A percentile compares a stretch with the other conserved stretches of the same genome.
These are phyloP conservation scores for Eristalis pertinax DNA, from an alignment of 2,888 invertebrate species.

Conservation along the genomic window DNA sequence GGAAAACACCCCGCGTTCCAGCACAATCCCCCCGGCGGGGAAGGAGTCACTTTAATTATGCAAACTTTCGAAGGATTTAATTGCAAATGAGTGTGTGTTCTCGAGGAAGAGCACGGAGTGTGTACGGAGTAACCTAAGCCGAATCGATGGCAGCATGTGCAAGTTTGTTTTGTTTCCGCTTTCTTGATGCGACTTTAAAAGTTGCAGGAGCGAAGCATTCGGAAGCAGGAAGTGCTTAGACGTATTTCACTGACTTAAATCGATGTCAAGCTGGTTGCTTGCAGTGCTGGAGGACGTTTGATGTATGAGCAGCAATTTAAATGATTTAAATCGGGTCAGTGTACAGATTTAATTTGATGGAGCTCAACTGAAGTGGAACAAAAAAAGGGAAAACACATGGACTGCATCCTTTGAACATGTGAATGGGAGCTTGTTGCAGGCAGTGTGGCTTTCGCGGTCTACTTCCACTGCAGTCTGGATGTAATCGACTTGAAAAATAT, in stretches of 20 bases:
- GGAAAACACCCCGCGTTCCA: neutral
- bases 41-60: slow-evolving; percentile 31
- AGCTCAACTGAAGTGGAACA: neutral
- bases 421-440: neutral
- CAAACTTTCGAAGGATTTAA: slow-evolving; percentile 28
- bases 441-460: neutral
- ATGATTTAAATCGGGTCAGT: neutral
- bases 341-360: neutral
- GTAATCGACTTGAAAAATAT: neutral
- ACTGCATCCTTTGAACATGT: neutral
- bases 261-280: neutral
- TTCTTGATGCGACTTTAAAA: neutral
- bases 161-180: neutral
- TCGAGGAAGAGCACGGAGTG: neutral
- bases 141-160: neutral
- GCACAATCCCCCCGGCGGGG: neutral
- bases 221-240: neutral
- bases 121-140: neutral
- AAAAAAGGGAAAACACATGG: neutral
- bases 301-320: neutral
- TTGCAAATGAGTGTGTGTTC: neutral
- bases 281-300: neutral
- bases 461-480: neutral
- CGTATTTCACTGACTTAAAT: neutral
- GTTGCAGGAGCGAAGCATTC: neutral